These are phyloP conservation scores for Myotis myotis DNA, from an alignment of 2,797 vertebrate genomes.

Conservation along the genomic window DNA sequence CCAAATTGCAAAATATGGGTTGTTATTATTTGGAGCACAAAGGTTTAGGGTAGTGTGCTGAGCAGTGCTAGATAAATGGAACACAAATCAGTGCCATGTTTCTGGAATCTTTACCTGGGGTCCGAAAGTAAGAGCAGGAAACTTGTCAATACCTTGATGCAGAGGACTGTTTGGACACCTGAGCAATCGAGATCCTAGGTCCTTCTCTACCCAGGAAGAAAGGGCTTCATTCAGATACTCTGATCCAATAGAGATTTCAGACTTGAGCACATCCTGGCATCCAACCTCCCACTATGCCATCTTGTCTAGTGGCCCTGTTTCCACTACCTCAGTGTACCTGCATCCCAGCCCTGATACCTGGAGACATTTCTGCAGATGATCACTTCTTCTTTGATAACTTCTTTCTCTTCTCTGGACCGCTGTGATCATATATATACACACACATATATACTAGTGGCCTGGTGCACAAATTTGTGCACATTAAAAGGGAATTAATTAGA, in stretches of 20 bases:
- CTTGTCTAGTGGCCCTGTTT: background rate
- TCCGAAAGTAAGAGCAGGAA: background rate
- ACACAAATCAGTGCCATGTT: background rate
- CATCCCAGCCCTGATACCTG: background rate
- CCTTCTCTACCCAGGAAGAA: background rate
- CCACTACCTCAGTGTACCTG: background rate
- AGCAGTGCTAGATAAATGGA: background rate
- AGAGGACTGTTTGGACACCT: background rate
- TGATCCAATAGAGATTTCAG: background rate
- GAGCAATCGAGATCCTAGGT: background rate
- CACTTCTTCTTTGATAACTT: background rate
- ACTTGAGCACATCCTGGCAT: rapidly evolving
- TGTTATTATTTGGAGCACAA: background rate
- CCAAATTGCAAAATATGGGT: background rate
- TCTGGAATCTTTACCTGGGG: background rate
- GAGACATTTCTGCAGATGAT: background rate
- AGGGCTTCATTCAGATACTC: background rate
- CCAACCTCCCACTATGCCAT: background rate
- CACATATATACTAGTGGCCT: too few relatives aligned
- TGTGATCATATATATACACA: background rate
- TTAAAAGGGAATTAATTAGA: too few relatives aligned
- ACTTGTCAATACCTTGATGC: background rate
- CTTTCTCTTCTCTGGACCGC: background rate
- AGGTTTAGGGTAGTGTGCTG: background rate
- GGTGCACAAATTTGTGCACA: too few relatives aligned